Conservation (phyloP, 2,113 vertebrate genomes). For the Tamias sibiricus region DNA sequence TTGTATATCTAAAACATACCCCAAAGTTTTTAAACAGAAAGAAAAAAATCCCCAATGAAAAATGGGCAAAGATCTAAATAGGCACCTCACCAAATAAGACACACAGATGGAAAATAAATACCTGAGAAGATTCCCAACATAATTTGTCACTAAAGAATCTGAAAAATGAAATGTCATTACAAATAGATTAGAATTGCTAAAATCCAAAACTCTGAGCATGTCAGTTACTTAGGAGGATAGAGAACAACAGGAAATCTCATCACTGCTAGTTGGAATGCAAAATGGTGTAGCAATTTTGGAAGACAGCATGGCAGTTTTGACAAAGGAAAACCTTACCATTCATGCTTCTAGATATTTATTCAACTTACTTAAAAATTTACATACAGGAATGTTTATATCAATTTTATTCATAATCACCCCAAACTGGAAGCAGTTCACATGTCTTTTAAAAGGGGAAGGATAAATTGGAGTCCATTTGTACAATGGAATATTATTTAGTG, state of each 20-base stretch:
- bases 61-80: not conserved
- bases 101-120: not conserved
- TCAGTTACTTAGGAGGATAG: not conserved
- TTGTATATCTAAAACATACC: not conserved
- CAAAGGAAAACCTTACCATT: not conserved
- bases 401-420: not conserved
- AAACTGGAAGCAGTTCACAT: not conserved
- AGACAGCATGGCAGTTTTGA: not conserved
- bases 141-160: not conserved
- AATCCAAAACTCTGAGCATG: not conserved
- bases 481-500: not conserved
- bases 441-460: not conserved
- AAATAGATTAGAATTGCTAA: not conserved
- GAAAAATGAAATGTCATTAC: not conserved
- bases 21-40: not conserved
- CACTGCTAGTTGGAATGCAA: not conserved
- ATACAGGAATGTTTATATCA: not conserved
- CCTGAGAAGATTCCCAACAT: not conserved
- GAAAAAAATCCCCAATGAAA: not conserved
- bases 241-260: not conserved
- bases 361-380: not conserved
- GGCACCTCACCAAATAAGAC: not conserved
- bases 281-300: not conserved
- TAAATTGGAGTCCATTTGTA: not conserved
- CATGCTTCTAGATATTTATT: not conserved